Evolutionary conservation across 2,113 vertebrate species (phyloP).

Genomic region (Brienomyrus brachyistius): DNA sequence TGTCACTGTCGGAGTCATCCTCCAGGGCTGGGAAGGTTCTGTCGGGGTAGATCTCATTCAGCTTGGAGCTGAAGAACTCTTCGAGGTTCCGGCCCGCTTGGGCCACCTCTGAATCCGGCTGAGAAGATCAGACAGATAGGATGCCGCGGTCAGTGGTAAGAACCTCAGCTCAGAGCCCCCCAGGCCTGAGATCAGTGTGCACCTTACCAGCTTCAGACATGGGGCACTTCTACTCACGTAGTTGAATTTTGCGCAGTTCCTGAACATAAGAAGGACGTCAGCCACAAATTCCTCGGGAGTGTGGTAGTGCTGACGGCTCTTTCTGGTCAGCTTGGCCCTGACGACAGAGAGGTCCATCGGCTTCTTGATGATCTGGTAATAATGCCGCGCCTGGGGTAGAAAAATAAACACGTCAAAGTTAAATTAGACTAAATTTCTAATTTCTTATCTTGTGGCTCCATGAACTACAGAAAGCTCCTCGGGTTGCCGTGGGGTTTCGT

Average conservation of each 20-base stretch:
- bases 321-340: conserved; percentile 74
- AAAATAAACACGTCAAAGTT: not conserved
- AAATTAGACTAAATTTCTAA: not conserved
- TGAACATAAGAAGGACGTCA: conserved; percentile 87
- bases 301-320: conserved; percentile 72
- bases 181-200: not conserved
- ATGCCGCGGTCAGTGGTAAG: not conserved
- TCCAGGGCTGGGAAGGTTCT: conserved; percentile 58
- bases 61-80: conserved; percentile 70
- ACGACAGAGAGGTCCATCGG: conserved; percentile 83
- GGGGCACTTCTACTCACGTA: conserved; percentile 66
- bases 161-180: not conserved
- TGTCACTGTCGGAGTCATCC: conserved; percentile 67
- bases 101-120: conserved; percentile 90
- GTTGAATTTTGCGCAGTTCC: conserved; percentile 89
- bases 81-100: conserved; percentile 78
- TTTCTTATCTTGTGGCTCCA: not conserved
- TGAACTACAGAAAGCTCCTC: not conserved
- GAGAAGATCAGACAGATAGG: conserved; percentile 6
- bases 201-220: not conserved
- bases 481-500: not conserved
- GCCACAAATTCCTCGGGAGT: conserved; percentile 77
- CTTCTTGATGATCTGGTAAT: conserved; percentile 91
- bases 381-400: conserved; percentile 72
- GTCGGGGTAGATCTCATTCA: conserved; percentile 74